Evolutionary conservation across 2,113 vertebrate genomes (phyloP).

Genomic region (Esox niger): DNA sequence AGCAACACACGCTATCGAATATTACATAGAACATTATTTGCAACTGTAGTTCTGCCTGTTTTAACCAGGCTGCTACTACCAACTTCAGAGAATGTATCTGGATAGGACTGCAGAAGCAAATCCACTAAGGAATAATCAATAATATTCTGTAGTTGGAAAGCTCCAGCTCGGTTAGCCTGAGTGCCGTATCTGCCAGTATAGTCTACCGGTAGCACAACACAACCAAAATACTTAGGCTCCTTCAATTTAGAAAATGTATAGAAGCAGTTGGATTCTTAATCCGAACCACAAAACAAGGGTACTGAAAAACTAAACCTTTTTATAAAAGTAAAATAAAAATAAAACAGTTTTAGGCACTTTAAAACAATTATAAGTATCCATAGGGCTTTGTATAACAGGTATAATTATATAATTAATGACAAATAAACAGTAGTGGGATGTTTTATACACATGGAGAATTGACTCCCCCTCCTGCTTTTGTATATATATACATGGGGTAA

Average conservation of each 20-base stretch:
- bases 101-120: neutral
- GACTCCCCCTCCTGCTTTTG: too few relatives aligned
- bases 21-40: too few relatives aligned
- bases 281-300: neutral
- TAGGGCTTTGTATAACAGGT: neutral
- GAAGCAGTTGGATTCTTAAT: neutral
- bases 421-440: neutral
- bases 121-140: neutral
- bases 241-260: neutral
- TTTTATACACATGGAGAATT: neutral
- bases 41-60: too few relatives aligned
- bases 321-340: neutral
- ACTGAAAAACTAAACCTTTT: neutral
- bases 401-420: neutral
- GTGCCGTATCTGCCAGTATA: too few relatives aligned
- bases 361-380: neutral
- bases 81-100: neutral
- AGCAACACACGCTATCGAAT: conserved; percentile 29
- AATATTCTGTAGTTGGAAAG: neutral
- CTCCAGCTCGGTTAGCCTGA: neutral
- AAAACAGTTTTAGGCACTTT: neutral
- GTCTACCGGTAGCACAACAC: neutral
- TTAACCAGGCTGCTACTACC: too few relatives aligned
- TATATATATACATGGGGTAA: too few relatives aligned
- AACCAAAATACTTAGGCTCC: neutral